Evolutionary conservation across 2,797 vertebrate species (phyloP).

Genomic region (Ammospiza maritima): DNA sequence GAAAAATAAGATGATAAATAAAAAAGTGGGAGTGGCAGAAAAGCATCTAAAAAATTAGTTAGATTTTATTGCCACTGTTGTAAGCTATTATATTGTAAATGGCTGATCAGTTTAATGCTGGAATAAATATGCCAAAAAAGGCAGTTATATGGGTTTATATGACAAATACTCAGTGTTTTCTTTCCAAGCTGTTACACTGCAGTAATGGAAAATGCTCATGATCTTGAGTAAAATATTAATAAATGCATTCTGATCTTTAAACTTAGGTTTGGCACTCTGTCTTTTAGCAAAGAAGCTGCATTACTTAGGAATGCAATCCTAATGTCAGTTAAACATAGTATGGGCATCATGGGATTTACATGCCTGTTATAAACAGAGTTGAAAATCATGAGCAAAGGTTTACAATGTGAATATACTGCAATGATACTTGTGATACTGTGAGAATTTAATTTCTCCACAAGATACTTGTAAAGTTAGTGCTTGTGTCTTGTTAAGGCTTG

Average conservation of each 20-base stretch:
- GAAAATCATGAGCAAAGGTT: slow-evolving; percentile 9
- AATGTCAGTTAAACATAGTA: background rate
- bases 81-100: background rate
- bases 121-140: background rate
- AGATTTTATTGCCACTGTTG: background rate
- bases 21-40: background rate
- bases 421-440: background rate
- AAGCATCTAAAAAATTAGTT: background rate
- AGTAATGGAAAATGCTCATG: slow-evolving; percentile 28
- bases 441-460: background rate
- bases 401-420: background rate
- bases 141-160: background rate
- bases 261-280: slow-evolving; percentile 13
- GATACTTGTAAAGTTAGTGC: background rate
- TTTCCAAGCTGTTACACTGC: slow-evolving; percentile 7
- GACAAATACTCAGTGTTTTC: slow-evolving; percentile 30
- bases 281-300: slow-evolving; percentile 27
- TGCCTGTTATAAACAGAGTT: background rate
- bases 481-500: background rate
- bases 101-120: background rate
- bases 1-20: background rate
- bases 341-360: background rate
- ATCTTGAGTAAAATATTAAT: slow-evolving; percentile 59
- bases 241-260: slow-evolving; percentile 13
- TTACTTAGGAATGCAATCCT: background rate